These are phyloP conservation scores for Lophius piscatorius DNA, from an alignment of 2,113 vertebrate species.

Conservation along the genomic window DNA sequence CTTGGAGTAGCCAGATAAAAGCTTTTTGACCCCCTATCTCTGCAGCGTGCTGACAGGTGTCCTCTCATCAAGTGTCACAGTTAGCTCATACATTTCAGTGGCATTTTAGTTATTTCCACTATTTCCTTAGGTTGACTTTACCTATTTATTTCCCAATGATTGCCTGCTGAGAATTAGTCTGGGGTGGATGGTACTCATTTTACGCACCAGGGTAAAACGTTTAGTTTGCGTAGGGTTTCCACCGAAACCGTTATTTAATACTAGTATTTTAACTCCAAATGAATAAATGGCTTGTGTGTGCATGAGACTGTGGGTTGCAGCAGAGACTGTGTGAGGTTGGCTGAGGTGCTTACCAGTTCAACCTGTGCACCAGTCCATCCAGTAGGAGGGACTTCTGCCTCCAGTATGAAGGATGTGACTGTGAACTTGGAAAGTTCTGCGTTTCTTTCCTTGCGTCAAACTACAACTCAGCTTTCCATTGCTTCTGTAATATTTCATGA, in stretches of 20 bases:
- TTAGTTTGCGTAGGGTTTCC: too few species aligned
- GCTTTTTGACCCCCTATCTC: neutral
- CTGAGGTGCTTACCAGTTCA: slow-evolving; percentile 55
- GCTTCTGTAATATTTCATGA: too few species aligned
- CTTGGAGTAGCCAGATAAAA: too few species aligned
- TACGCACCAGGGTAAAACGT: neutral
- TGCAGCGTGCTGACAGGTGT: slow-evolving; percentile 52
- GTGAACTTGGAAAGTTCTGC: neutral
- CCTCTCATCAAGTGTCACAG: neutral
- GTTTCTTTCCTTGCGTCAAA: neutral
- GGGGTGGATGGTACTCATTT: neutral
- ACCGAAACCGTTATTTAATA: too few species aligned
- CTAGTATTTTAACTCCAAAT: too few species aligned
- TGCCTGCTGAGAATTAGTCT: too few species aligned
- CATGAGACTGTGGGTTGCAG: neutral
- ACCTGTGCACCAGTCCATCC: slow-evolving; percentile 52
- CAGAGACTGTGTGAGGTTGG: slow-evolving; percentile 8
- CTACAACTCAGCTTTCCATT: too few species aligned
- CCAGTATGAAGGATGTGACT: neutral
- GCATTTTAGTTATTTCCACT: too few species aligned
- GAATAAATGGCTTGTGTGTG: neutral
- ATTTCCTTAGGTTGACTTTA: too few species aligned
- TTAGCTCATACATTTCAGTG: too few species aligned
- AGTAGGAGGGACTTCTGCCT: slow-evolving; percentile 27
- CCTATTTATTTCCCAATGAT: too few species aligned